Evolutionary conservation across 2,113 vertebrate species (phyloP).

Genomic region (Cyprinodon tularosa): DNA sequence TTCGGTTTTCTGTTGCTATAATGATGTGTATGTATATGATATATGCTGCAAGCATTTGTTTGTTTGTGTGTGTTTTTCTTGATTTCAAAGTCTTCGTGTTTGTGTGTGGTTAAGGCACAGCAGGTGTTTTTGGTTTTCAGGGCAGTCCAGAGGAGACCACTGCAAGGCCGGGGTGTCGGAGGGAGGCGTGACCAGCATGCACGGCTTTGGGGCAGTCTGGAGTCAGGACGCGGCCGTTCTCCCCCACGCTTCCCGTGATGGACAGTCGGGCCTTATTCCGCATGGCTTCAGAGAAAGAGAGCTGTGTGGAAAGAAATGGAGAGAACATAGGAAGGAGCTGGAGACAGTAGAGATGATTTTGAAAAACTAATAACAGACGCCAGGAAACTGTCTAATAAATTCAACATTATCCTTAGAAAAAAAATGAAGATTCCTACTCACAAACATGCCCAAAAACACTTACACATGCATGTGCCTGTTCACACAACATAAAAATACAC

Average conservation of each 20-base stretch:
- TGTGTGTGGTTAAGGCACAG: slow-evolving; percentile 95
- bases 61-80: slow-evolving; percentile 34
- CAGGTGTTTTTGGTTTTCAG: slow-evolving; percentile 99
- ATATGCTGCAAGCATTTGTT: slow-evolving; percentile 18
- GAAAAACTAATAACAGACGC: background rate
- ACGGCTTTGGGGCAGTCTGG: slow-evolving; percentile 97
- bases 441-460: slow-evolving; percentile 38
- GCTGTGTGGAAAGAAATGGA: slow-evolving; percentile 76
- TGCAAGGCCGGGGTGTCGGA: slow-evolving; percentile 94
- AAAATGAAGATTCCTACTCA: background rate
- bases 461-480: slow-evolving; percentile 44
- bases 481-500: slow-evolving; percentile 14
- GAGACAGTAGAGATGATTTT: slow-evolving; percentile 36
- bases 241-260: slow-evolving; percentile 96
- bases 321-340: slow-evolving; percentile 55
- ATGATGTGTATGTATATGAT: slow-evolving; percentile 14
- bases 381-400: slow-evolving; percentile 12
- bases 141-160: slow-evolving; percentile 98
- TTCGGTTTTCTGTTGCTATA: slow-evolving; percentile 56
- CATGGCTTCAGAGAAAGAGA: slow-evolving; percentile 99
- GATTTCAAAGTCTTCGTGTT: slow-evolving; percentile 47
- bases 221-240: slow-evolving; percentile 92
- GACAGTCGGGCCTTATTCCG: slow-evolving; percentile 98
- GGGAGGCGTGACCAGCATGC: slow-evolving; percentile 88
- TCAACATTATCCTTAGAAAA: background rate